Percentiles rank a stretch among this genome's conserved stretches.
Evolutionary conservation across 2,113 vertebrate species (phyloP).

Genomic region (Saguinus midas): DNA sequence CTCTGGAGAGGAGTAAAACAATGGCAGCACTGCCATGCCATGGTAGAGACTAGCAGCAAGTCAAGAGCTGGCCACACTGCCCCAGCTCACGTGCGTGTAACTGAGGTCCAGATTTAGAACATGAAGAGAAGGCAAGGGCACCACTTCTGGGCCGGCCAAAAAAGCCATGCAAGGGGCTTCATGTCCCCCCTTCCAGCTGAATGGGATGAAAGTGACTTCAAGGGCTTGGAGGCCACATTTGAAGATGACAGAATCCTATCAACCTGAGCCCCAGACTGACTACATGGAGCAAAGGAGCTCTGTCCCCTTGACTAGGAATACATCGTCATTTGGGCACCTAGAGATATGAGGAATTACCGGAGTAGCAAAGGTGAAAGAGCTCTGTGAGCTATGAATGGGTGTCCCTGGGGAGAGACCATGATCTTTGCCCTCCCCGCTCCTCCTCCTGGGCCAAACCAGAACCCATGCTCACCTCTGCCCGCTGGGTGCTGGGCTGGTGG

Average conservation of each 20-base stretch:
- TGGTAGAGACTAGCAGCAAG: neutral
- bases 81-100: neutral
- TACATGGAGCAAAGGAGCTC: neutral
- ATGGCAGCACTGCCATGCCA: accelerated
- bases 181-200: neutral
- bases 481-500: slow-evolving; percentile 85
- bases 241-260: neutral
- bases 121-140: neutral
- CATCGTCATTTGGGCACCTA: neutral
- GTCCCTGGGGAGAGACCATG: neutral
- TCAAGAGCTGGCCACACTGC: neutral
- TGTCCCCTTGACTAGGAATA: neutral
- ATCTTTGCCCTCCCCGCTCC: neutral
- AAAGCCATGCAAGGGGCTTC: neutral
- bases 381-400: neutral
- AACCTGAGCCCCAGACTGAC: neutral
- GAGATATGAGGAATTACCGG: neutral
- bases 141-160: neutral
- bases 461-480: slow-evolving; percentile 85
- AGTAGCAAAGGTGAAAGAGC: neutral
- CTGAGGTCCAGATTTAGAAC: neutral
- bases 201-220: neutral
- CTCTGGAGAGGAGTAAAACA: neutral
- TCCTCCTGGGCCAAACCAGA: neutral
- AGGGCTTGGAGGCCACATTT: neutral